phyloP scores from a whole-genome alignment of 2,888 invertebrate species.

The Acanthosepion pharaonis region DNA sequence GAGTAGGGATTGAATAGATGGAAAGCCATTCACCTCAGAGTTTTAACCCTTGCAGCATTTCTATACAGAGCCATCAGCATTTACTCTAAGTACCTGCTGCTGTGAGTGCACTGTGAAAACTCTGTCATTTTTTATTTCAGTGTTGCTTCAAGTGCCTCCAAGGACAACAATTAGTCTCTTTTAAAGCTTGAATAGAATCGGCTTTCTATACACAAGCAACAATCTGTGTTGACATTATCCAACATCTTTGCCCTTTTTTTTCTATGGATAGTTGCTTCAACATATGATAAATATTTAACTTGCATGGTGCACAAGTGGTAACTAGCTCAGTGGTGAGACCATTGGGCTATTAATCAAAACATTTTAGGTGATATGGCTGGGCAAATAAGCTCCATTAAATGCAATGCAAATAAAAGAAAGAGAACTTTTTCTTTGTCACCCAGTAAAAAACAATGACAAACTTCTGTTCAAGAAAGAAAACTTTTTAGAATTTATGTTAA shows the following conservation, averaged over 20 bases:
- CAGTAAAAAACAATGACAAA: too few relatives aligned
- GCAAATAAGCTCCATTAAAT: too few relatives aligned
- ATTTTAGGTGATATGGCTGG: background rate
- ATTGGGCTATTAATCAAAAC: background rate
- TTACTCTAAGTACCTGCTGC: too few relatives aligned
- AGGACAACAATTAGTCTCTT: background rate
- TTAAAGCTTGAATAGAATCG: background rate
- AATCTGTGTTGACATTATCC: conserved; percentile 18
- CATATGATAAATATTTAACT: background rate
- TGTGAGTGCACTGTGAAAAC: background rate
- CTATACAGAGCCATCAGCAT: background rate
- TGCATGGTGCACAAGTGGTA: background rate
- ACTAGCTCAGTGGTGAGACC: background rate
- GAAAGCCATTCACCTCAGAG: background rate
- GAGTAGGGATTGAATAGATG: background rate
- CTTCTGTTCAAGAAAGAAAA: too few relatives aligned
- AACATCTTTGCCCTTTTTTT: background rate
- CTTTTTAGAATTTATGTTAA: too few relatives aligned
- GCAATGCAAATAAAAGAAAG: too few relatives aligned
- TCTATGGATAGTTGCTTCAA: background rate
- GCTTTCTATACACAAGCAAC: background rate
- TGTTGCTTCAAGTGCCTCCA: background rate
- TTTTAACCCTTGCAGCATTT: background rate
- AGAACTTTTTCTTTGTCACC: too few relatives aligned
- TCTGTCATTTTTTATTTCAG: background rate